Evolutionary conservation across 2,113 vertebrate species (phyloP), one percentile per base, ranked within the genome.

Genomic region (Nothobranchius kuhntae): DNA sequence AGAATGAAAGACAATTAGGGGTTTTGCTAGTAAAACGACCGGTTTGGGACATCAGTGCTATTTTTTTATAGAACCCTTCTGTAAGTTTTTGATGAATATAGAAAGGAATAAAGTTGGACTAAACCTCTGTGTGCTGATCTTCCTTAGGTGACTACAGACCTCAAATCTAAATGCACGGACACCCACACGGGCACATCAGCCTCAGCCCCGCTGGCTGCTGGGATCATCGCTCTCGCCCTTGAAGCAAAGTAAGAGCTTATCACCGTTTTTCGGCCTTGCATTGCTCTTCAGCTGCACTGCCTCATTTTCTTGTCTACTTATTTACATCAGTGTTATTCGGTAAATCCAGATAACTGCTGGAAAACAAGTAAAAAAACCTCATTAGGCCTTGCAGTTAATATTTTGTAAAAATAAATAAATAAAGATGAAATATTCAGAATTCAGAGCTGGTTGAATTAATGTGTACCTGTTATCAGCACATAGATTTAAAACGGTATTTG

Each of bases 181-280:
- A 93, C 96, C 0, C 98, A 99, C 93, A 99, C 97, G 0, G 98
- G 98, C 60, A 99, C 98, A 0, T 99, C 98, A 0, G 98, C 98
- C 52, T 99, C 98, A 0, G 97, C 98, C 0, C 98, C 97, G 0
- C 84, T 99, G 85, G 98, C 98, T 0, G 98, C 98, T 0, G 98
- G 97, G 79, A 99, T 99, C 91, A 99, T 99, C 0, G 98, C 98
- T 24, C 96, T 99, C 0, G 94, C 98, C 47, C 93, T 99, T 80
- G 98, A 99, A 86, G 97, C 97, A 87, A 99, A 99, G 98, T 99
- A 91, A 92, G 96, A 87, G 46, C 24, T 14, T 69, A 64, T 77
- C 68, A 68, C 56, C 5, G 13, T 51, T 65, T 78, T 68, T 59
- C n/a, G 50, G 59, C 53, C 6, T 61, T 10, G 15, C 7, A 24